Evolutionary conservation across 2,888 invertebrate species (phyloP).

Genomic region (Tachystola acroxantha): DNA sequence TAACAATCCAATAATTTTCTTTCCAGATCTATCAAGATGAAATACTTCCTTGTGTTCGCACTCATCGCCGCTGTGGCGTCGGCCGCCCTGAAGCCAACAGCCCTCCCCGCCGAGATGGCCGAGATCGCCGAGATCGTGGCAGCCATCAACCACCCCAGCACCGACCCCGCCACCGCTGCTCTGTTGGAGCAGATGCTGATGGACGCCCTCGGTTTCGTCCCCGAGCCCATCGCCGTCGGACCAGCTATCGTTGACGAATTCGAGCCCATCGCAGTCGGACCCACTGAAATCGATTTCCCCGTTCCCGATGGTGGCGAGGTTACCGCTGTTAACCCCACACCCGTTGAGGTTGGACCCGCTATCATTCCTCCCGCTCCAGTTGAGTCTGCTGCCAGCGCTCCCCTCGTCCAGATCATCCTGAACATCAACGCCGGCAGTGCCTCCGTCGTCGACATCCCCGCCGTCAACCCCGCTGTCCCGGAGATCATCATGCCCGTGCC

Average conservation of each 20-base stretch:
- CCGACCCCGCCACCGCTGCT: constrained; percentile 43
- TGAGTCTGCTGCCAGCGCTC: constrained; percentile 15
- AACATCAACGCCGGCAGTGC: constrained; percentile 22
- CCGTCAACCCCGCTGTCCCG: constrained; percentile 10
- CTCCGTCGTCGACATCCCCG: constrained; percentile 9
- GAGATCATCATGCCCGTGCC: background rate
- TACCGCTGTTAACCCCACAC: constrained; percentile 7
- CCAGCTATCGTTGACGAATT: constrained; percentile 18
- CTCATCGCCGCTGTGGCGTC: constrained; percentile 48
- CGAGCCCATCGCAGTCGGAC: constrained; percentile 8
- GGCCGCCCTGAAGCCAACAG: constrained; percentile 28
- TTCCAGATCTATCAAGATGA: constrained; percentile 42
- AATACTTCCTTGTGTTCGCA: constrained; percentile 48
- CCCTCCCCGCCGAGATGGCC: constrained; percentile 18
- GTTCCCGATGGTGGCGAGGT: constrained; percentile 12
- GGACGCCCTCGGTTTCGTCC: constrained; percentile 16
- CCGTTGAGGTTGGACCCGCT: constrained; percentile 2
- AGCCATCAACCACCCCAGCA: constrained; percentile 48
- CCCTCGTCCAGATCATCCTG: constrained; percentile 33
- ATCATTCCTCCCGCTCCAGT: constrained; percentile 10
- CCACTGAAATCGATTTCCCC: constrained; percentile 17
- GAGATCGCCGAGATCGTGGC: constrained; percentile 39
- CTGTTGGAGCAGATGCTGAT: constrained; percentile 17
- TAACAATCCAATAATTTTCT: too few species aligned
- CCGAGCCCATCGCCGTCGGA: constrained; percentile 21